Percentiles rank a stretch among this genome's conserved stretches.
Conservation (phyloP, 2,888 invertebrate genomes). For the Chalcis sispes region DNA sequence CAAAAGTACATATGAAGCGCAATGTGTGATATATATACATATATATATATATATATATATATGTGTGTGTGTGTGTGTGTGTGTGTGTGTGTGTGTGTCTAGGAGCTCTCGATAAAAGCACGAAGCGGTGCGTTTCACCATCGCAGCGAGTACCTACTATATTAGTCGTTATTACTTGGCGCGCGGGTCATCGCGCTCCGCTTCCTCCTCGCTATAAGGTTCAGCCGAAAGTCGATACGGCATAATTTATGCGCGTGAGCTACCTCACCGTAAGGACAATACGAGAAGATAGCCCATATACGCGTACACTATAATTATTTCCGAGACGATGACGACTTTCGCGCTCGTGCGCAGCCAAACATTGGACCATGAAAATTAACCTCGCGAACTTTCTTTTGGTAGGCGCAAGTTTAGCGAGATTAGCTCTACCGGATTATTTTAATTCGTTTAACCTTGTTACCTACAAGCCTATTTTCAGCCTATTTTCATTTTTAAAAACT, state of each 20-base stretch:
- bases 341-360: slow-evolving; percentile 12
- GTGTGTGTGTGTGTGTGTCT: no score
- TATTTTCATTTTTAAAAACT: no score
- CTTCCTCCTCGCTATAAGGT: slow-evolving; percentile 4
- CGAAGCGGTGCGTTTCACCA: slow-evolving; percentile 5
- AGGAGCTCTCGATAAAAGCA: slow-evolving; percentile 18
- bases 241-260: neutral
- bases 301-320: slow-evolving; percentile 4
- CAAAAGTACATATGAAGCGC: neutral
- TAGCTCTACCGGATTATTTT: no score
- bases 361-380: slow-evolving; percentile 26
- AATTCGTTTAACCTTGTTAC: no score
- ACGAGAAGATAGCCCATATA: neutral
- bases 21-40: no score
- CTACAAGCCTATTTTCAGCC: no score
- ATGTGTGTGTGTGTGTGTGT: neutral
- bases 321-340: slow-evolving; percentile 14
- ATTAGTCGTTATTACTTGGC: no score
- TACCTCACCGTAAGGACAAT: neutral
- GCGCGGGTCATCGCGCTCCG: slow-evolving; percentile 28
- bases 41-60: neutral
- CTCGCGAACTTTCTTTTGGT: slow-evolving; percentile 20
- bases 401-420: neutral
- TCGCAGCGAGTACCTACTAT: slow-evolving; percentile 17
- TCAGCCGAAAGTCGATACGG: slow-evolving; percentile 22